Base-by-base conservation (phyloP, 2,113 vertebrate genomes). In the Megaleporinus macrocephalus region DNA sequence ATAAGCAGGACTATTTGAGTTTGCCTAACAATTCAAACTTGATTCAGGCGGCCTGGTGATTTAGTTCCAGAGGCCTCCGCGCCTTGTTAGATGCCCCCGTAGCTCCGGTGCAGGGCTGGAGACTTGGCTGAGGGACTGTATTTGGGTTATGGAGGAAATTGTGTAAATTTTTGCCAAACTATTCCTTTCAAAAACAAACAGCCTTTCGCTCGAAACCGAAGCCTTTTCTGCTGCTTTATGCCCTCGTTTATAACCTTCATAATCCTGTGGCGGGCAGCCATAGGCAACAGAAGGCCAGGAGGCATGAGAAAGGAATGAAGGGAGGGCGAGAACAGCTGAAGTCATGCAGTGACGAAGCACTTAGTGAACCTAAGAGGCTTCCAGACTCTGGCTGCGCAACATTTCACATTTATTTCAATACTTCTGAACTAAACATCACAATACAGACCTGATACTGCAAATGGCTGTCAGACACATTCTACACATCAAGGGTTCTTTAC, bases 301-400 rank as follows among this genome's bases (percentile, higher is more conserved):
- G 44, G 71, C n/a, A 27, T 3, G 26, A 55, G 71, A 41, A 49
- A 44, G 49, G n/a, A 72, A 41, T 63, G 41, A 73, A 51, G 9
- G n/a, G 2, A 51, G 49, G 75, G 55, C 12, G 75, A 78, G 65
- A 49, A 73, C 20, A 5, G 57, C 26, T n/a, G 0, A 51, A 76
- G 90, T 85, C 87, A 89, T 77, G 62, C 85, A 78, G 87, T 88
- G 90, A 91, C 70, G 83, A 86, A 89, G 90, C 53, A 57, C 18
- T 16, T 7, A 57, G 53, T 22, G 53, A 20, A 44, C 41, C 41
- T 44, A 9, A 44, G 5, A 7, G 41, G 41, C 5, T 9, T 44
- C 11, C 41, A 11, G 41, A 44, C 11, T 44, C 5, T 44, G 41
- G 41, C 10, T 44, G 41, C 41, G 11, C 41, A 44, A 44, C 9